Evolutionary conservation across 2,113 vertebrate species (phyloP), one percentile per base, ranked within the genome.

Genomic region (Pseudolaguvia tuberculata): DNA sequence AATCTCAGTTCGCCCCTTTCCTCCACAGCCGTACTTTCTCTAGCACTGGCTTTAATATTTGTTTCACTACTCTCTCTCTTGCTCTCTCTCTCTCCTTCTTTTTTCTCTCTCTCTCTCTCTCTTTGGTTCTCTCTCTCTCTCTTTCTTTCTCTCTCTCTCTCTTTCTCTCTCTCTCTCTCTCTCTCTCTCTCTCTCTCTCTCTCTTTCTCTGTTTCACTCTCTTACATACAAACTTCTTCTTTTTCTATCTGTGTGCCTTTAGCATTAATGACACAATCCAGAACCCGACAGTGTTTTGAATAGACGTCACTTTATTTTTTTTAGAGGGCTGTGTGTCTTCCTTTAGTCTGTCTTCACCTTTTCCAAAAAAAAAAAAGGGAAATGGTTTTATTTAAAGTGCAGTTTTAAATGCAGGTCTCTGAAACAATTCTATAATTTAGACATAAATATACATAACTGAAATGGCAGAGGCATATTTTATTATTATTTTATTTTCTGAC

Each of bases 261-360:
- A 78, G 75, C 39, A 71, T 74, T 68, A 78, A 55, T 80, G 75
- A 78, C 66, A 78, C 65, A 80, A 73, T 52, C 79, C 79, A 78
- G 75, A 75, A 23, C 65, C 70, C 23, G 10, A 23, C 79, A 58
- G 63, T 47, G 42, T 65, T 51, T 53, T 70, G 67, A 68, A 73
- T 65, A 73, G 57, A 8, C 75, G 35, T 47, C 15, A 42, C 70
- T 59, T 63, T 42, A 65, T 70, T 23, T 77, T 57, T n/a, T 5
- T 48, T 1, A 66, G 21, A 48, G n/a, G 45, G 42, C 14, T 0
- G n/a, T 0, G n/a, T 11, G 14, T 63, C 1, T 27, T 66, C 23
- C 62, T 42, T 42, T 42, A 9, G 8, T 47, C 13, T 27, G 5
- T n/a, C 23, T 13, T 65, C 20, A 35, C 31, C 31, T 35, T 35